Percentiles rank a stretch among this genome's conserved stretches.
Conservation (phyloP, 2,113 vertebrate species). For the Pipra filicauda region DNA sequence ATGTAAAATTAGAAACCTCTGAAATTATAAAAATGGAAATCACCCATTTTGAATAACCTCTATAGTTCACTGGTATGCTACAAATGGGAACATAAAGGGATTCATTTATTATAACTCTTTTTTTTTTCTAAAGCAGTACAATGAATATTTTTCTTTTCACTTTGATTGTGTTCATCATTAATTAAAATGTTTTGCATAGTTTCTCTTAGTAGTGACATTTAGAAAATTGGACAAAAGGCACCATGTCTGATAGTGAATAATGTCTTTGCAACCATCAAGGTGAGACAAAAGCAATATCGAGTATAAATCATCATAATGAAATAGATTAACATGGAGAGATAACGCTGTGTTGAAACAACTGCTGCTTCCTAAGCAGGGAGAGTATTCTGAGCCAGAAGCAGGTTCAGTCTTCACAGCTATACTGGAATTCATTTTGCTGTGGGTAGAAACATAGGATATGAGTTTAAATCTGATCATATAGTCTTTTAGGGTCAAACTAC, state of each 20-base stretch:
- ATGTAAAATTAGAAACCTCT: neutral
- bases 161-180: conserved; percentile 45
- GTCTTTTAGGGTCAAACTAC: neutral
- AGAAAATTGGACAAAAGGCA: conserved; percentile 37
- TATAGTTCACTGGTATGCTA: neutral
- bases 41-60: conserved; percentile 14
- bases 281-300: conserved; percentile 29
- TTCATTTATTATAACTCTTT: conserved; percentile 11
- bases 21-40: conserved; percentile 16
- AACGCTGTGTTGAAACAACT: neutral
- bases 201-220: conserved; percentile 34
- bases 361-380: neutral
- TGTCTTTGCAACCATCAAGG: conserved; percentile 3
- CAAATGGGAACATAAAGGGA: neutral
- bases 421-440: neutral
- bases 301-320: conserved; percentile 47
- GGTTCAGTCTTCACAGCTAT: neutral
- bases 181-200: conserved; percentile 60
- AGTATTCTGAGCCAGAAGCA: neutral
- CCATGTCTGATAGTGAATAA: neutral
- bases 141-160: conserved; percentile 29
- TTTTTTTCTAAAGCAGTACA: neutral
- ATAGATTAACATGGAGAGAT: conserved; percentile 1
- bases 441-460: neutral
- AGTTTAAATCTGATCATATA: neutral